These are phyloP conservation scores for Atrichornis clamosus DNA, from an alignment of 2,113 vertebrate genomes.

Conservation along the genomic window DNA sequence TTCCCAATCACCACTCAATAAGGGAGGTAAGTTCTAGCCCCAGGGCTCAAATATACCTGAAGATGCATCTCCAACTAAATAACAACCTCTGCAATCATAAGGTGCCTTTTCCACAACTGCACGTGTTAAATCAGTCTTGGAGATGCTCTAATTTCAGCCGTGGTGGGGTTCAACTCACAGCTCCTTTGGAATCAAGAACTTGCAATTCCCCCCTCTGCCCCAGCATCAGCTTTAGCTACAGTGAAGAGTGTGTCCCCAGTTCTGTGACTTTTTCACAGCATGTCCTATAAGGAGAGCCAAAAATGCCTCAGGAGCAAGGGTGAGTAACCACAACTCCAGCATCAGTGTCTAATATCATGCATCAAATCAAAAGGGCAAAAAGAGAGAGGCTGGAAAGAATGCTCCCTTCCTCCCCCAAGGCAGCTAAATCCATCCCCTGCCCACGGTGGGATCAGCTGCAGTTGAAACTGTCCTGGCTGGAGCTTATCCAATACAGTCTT, in stretches of 20 bases:
- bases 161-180: fast-evolving
- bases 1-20: background rate
- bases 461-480: background rate
- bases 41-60: background rate
- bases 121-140: background rate
- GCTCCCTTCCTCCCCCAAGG: constrained; percentile 4
- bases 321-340: background rate
- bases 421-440: constrained; percentile 30
- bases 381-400: constrained; percentile 2
- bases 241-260: background rate
- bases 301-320: background rate
- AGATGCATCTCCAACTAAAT: background rate
- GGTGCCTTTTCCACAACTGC: background rate
- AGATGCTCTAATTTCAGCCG: background rate
- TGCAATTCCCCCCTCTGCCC: background rate
- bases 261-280: background rate
- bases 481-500: background rate
- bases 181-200: background rate
- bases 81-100: background rate
- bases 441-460: constrained; percentile 16
- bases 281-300: background rate
- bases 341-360: background rate
- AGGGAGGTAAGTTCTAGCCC: background rate
- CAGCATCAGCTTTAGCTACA: background rate
- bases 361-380: background rate